phyloP scores from a whole-genome alignment of 2,888 invertebrate genomes.

The Anaspis maculata region DNA sequence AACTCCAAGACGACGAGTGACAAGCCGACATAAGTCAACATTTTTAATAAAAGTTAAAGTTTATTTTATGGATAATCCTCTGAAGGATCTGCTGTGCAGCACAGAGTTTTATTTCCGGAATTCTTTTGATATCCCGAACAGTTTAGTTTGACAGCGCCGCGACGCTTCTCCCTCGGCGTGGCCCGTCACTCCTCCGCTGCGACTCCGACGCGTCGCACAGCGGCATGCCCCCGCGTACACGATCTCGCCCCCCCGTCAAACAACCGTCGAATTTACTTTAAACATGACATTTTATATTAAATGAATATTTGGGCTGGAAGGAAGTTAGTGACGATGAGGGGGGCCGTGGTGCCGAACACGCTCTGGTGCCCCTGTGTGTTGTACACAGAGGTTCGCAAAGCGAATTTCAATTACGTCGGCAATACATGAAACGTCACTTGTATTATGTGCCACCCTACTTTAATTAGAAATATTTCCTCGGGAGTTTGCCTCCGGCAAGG shows the following conservation, averaged over 20 bases:
- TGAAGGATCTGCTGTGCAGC: conserved; percentile 6
- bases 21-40: conserved; percentile 10
- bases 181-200: conserved; percentile 9
- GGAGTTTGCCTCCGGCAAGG: too few species aligned
- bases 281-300: conserved; percentile 5
- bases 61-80: conserved; percentile 11
- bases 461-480: too few species aligned
- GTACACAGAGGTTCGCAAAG: too few species aligned
- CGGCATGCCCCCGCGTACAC: conserved; percentile 5
- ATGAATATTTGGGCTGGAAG: too few species aligned
- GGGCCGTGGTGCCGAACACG: too few species aligned
- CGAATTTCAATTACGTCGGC: too few species aligned
- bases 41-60: conserved; percentile 12
- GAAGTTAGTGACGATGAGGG: too few species aligned
- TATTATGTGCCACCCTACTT: too few species aligned
- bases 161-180: conserved; percentile 9
- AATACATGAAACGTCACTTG: too few species aligned
- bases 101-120: conserved; percentile 12
- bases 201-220: too few species aligned
- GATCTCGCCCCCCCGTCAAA: conserved; percentile 11
- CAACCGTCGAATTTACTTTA: conserved; percentile 13
- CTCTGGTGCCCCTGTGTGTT: too few species aligned
- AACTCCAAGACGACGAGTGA: too few species aligned
- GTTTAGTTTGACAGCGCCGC: conserved; percentile 14
- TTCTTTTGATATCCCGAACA: conserved; percentile 11